Base-by-base conservation (phyloP, 2,888 invertebrate species). In the Linyphia triangularis region DNA sequence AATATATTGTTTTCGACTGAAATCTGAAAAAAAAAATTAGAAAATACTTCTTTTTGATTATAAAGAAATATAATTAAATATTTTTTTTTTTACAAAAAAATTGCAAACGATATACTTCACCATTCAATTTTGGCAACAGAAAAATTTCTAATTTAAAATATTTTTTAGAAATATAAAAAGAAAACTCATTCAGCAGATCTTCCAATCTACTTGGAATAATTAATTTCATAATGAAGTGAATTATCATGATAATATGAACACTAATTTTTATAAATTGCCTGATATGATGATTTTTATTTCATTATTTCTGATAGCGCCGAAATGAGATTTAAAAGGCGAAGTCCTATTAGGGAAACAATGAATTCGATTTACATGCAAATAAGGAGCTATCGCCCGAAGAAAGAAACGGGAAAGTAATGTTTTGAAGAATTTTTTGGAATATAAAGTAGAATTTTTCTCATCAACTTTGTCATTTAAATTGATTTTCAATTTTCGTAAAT, bases 171-270 rank as follows among this genome's bases (percentile, higher is more conserved):
- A 22, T 40, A 61, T 16, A 63, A 77, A 77, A 75, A 24, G 63
- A 77, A 37, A 61, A 61, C 22, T 37, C 59, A 19, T 1, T 51
- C n/a, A 79, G 57, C 70, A 81, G 57, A 51, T 81, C 16, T 19
- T 30, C 7, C 67, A 77, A 70, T 57, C 69, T 81, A 81, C 22
- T 69, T 72, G 37, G 70, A 72, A 72, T 70, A 82, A 82, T 82
- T 82, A 82, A 82, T 82, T 82, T 72, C 26, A 61, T 82, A 82
- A 82, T 82, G 82, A 82, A 82, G 59, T 72, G 61, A 82, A 72
- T 82, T 82, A 82, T 61, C 72, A 82, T 82, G 82, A 72, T 82
- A 82, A 82, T 82, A 37, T 61, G 57, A 33, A 30, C 57, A 63
- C 57, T 63, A 82, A 72, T 82, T 82, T 82, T 82, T 63, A 67